Evolutionary conservation across 2,888 invertebrate genomes (phyloP), one percentile per base, ranked within the genome.

Genomic region (Yponomeuta cagnagella): DNA sequence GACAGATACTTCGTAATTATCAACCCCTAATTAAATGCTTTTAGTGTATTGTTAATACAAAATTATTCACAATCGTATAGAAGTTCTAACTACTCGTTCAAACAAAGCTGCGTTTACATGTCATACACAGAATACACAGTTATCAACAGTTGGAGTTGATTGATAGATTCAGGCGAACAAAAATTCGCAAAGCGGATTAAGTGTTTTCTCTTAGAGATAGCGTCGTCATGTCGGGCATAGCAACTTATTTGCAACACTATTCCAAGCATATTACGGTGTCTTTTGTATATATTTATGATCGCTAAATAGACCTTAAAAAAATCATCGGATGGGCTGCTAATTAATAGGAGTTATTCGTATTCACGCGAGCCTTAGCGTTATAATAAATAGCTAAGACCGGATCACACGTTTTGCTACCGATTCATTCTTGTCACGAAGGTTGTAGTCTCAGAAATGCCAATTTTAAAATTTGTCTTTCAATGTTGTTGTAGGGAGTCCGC

Each of bases 1-100:
- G 84, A 81, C 81, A 81, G 77, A 80, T 77, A 81, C 87, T 30
- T 58, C 2, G 87, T 90, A 90, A 91, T 90, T 88, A 89, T 86
- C 90, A 88, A 43, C 43, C 5, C 1, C 8, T 43, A 90, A 90
- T 91, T 91, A 89, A 86, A 86, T 80, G 10, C 23, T 48, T 68
- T 67, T 37, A 33, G 31, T 12, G 30, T 33, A 33, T 65, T 65
- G 31, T 65, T 23, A 5, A 43, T 43, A 43, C 43, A 43, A 5
- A 8, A 43, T 43, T 43, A 43, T 37, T 37, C 37, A 37, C 37
- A 37, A 37, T 23, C 23, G 23, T 33, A 64, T 30, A 23, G n/a
- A 23, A 30, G n/a, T 30, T 64, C 30, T 30, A 64, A 64, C 23
- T 64, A 64, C 23, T 23, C 31, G 64, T 64, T 64, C 4, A 64